Percentiles rank a stretch among this genome's conserved stretches.
phyloP scores from a whole-genome alignment of 37 sponge, comb jelly and placozoan genomes.

The Chondrosia reniformis region DNA sequence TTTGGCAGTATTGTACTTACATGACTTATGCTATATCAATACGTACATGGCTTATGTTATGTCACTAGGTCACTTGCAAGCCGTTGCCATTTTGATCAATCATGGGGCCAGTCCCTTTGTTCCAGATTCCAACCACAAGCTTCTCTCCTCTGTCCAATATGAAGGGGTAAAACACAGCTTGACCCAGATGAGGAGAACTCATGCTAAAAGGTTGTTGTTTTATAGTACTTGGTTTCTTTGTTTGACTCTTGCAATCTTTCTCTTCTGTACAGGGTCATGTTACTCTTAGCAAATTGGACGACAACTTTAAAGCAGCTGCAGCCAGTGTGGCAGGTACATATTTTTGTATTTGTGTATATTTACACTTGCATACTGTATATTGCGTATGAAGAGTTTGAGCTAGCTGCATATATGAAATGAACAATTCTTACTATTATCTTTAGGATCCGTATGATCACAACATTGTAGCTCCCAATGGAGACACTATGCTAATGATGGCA shows the following conservation, averaged over 20 bases:
- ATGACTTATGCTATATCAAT: not conserved
- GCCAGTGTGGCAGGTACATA: constrained; percentile 12
- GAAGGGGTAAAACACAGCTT: constrained; percentile 57
- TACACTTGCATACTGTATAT: not conserved
- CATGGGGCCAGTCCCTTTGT: constrained; percentile 53
- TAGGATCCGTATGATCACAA: constrained; percentile 73
- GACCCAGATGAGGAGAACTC: constrained; percentile 32
- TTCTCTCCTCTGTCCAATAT: constrained; percentile 30
- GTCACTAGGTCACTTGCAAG: not conserved
- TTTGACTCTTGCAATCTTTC: too few species aligned
- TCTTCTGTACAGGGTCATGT: too few species aligned
- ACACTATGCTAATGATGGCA: constrained; percentile 61
- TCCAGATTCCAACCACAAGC: constrained; percentile 48
- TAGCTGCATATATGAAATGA: too few species aligned
- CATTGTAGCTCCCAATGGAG: constrained; percentile 24
- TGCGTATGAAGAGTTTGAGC: not conserved
- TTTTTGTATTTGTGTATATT: not conserved
- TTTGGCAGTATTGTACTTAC: not conserved
- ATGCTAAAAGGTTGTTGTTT: not conserved
- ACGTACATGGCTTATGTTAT: not conserved
- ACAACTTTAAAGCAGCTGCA: not conserved
- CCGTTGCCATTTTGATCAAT: constrained; percentile 39
- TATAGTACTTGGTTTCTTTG: not conserved
- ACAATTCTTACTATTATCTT: not conserved
- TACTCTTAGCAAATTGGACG: too few species aligned